Evolutionary conservation across 2,888 invertebrate species (phyloP), one percentile per base, ranked within the genome.

Genomic region (Julus scanicus): DNA sequence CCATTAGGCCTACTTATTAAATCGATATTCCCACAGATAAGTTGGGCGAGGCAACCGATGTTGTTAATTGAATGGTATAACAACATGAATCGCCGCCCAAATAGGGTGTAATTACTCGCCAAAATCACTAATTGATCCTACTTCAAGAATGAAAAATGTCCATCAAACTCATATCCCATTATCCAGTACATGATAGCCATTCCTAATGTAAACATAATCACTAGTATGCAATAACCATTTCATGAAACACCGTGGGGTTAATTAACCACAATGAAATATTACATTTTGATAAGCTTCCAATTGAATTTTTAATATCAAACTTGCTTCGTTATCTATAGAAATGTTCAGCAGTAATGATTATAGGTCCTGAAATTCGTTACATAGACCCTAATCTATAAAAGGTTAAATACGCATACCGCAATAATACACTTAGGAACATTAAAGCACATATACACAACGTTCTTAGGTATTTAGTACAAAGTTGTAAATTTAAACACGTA

Each of bases 31-130:
- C 57, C 57, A 63, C 57, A 63, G 57, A 63, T 63, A 17, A 63
- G 57, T 63, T n/a, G 57, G 57, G 57, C 57, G 17, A 63, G 57
- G 57, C 57, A 63, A 63, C 57, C 57, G 57, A 63, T 63, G 57
- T 63, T 63, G 57, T 63, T 63, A 63, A 63, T 63, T 63, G n/a
- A 63, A 63, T 63, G 57, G 57, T 63, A 63, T 63, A 63, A 63
- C 57, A 63, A 63, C 57, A 63, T 63, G 57, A 63, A 63, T 63
- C 57, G 57, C 57, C 57, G 57, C 57, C 57, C 57, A 63, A 63
- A 63, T 63, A n/a, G 57, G 57, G 57, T n/a, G 57, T 63, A 63
- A 63, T 63, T 63, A 63, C 57, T 63, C 57, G 57, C 57, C 57
- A 17, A 63, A 63, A n/a, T 63, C 57, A n/a, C 57, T 63, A 63